Conservation (phyloP, 2,113 vertebrate genomes). For the Poecilia latipinna region DNA sequence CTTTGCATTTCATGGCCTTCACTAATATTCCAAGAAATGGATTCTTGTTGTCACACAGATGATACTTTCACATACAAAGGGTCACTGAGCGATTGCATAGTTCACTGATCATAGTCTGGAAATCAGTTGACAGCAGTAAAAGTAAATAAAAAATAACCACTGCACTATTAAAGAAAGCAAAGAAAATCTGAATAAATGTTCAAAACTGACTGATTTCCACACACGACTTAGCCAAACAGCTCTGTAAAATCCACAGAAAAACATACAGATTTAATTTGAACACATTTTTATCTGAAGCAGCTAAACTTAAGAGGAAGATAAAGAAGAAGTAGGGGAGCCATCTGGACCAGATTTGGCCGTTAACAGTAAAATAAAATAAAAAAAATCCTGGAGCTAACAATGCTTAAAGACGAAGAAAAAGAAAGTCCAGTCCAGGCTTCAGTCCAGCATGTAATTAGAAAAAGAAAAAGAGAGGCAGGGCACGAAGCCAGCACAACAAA, state of each 20-base stretch:
- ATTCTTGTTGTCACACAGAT: no score
- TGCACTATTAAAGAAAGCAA: neutral
- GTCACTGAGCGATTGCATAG: no score
- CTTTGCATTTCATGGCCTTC: no score
- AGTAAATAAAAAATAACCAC: no score
- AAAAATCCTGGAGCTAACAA: slow-evolving; percentile 22
- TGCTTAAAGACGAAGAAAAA: slow-evolving; percentile 1
- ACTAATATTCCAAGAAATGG: no score
- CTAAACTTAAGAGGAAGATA: neutral
- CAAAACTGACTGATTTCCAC: neutral
- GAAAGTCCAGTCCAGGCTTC: slow-evolving; percentile 8
- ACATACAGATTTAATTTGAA: slow-evolving; percentile 8
- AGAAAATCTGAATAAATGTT: neutral
- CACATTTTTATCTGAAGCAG: slow-evolving; percentile 5
- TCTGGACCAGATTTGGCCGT: slow-evolving; percentile 32
- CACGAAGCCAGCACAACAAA: slow-evolving; percentile 25
- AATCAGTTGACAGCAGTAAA: no score
- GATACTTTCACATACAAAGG: no score
- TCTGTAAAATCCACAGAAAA: neutral
- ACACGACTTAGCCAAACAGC: neutral
- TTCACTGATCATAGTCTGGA: no score
- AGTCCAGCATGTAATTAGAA: slow-evolving; percentile 35
- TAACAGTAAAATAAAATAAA: neutral
- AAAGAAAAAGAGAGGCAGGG: slow-evolving; percentile 5
- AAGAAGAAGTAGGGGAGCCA: slow-evolving; percentile 17